Percentiles rank a stretch among this genome's conserved stretches.
Evolutionary conservation across 2,888 invertebrate genomes (phyloP).

Genomic region (Lacanobia oleracea): DNA sequence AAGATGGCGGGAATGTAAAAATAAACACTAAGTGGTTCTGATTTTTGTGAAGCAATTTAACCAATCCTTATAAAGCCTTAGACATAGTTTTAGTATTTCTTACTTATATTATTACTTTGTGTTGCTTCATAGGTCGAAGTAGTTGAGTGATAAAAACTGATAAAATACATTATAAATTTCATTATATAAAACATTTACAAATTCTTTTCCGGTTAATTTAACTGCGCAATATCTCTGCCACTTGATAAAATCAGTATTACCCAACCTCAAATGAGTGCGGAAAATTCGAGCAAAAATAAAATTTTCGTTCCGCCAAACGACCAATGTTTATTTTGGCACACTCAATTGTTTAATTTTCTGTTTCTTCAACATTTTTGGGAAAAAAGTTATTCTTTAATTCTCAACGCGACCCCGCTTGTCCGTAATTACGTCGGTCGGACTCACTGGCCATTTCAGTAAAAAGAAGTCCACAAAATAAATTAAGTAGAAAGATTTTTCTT

Average conservation of each 20-base stretch:
- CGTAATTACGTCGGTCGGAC: constrained; percentile 69
- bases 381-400: constrained; percentile 73
- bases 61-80: no score
- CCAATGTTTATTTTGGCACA: constrained; percentile 59
- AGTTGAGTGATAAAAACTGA: not conserved
- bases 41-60: not conserved
- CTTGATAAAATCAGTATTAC: constrained; percentile 58
- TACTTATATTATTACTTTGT: no score
- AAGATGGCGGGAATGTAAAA: not conserved
- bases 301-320: constrained; percentile 45
- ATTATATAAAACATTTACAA: not conserved
- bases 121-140: no score
- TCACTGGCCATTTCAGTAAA: constrained; percentile 67
- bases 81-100: no score
- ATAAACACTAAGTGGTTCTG: not conserved
- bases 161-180: not conserved
- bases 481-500: constrained; percentile 68
- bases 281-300: constrained; percentile 42
- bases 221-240: constrained; percentile 38
- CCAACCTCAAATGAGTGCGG: constrained; percentile 36
- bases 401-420: constrained; percentile 61
- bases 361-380: constrained; percentile 57
- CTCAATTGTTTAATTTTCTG: constrained; percentile 66
- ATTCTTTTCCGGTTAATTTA: constrained; percentile 16
- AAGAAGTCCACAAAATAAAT: constrained; percentile 69